Conservation (phyloP, 2,888 invertebrate species). For the Lithophane socia region DNA sequence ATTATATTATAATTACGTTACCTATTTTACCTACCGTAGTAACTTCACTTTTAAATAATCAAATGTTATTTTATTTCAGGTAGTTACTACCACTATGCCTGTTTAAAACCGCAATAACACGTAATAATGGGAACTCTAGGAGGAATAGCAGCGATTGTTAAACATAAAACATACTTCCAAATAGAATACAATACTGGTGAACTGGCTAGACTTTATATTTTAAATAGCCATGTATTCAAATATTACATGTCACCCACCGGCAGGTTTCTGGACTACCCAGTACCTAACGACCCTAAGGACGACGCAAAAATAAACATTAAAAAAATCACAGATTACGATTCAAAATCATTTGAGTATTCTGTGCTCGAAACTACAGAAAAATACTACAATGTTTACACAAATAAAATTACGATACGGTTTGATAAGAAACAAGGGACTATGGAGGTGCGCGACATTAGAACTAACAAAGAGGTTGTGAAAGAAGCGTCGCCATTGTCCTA, state of each 20-base stretch:
- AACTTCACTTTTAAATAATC: slow-evolving; percentile 7
- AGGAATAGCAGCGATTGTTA: slow-evolving; percentile 74
- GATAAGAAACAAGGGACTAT: slow-evolving; percentile 80
- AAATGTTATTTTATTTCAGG: slow-evolving; percentile 41
- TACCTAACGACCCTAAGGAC: slow-evolving; percentile 78
- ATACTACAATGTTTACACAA: slow-evolving; percentile 75
- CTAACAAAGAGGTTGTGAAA: slow-evolving; percentile 77
- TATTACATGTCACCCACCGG: slow-evolving; percentile 84
- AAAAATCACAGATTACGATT: slow-evolving; percentile 77
- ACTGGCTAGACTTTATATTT: slow-evolving; percentile 77
- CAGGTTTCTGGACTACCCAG: slow-evolving; percentile 81
- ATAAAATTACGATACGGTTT: slow-evolving; percentile 79
- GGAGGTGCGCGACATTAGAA: slow-evolving; percentile 77
- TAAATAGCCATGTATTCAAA: slow-evolving; percentile 84
- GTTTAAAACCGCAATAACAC: neutral
- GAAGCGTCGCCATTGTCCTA: slow-evolving; percentile 79
- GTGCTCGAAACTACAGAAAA: slow-evolving; percentile 69
- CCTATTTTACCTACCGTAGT: neutral
- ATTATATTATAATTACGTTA: neutral
- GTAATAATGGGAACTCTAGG: slow-evolving; percentile 65
- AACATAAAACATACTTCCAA: slow-evolving; percentile 74
- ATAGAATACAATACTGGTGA: slow-evolving; percentile 80
- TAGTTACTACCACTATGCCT: slow-evolving; percentile 20
- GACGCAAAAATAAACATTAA: slow-evolving; percentile 81
- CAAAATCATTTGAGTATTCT: slow-evolving; percentile 77